Evolutionary conservation across 2,113 vertebrate genomes (phyloP).

Genomic region (Sinosuthora webbiana): DNA sequence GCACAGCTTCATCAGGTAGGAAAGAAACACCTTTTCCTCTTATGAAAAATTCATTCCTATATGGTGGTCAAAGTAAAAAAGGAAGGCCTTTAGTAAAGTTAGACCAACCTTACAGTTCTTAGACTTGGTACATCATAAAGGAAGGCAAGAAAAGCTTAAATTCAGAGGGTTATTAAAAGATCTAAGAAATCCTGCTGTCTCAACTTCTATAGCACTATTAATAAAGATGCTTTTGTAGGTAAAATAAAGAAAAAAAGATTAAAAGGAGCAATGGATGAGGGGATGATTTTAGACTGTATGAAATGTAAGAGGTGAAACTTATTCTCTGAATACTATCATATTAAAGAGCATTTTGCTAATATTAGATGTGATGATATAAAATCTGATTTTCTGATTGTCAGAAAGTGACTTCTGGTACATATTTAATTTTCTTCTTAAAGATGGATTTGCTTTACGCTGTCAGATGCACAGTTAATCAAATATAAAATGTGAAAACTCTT

Average conservation of each 20-base stretch:
- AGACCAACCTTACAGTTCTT: constrained; percentile 28
- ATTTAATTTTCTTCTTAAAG: constrained; percentile 28
- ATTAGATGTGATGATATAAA: constrained; percentile 27
- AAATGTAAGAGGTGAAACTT: constrained; percentile 29
- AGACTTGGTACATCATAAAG: background rate
- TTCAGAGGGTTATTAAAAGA: constrained; percentile 56
- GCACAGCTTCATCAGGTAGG: background rate
- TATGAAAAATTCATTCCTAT: background rate
- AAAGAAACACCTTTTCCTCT: background rate
- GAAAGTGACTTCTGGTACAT: background rate
- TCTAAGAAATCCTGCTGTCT: constrained; percentile 59
- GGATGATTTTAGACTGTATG: constrained; percentile 7
- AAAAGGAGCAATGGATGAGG: constrained; percentile 10
- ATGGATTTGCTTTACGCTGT: background rate
- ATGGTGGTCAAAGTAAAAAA: background rate
- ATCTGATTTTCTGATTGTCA: background rate
- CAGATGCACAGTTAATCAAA: constrained; percentile 1
- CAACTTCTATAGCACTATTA: constrained; percentile 63
- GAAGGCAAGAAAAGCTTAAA: constrained; percentile 22
- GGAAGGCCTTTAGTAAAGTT: background rate
- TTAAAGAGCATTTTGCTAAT: constrained; percentile 31
- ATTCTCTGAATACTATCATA: constrained; percentile 5
- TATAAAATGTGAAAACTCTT: background rate
- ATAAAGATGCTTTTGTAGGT: constrained; percentile 54
- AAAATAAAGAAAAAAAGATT: constrained; percentile 32